A percentile compares a stretch with the other conserved stretches of the same genome.
Conservation (phyloP, 2,797 vertebrate genomes). For the Oceanodroma leucorhoa region DNA sequence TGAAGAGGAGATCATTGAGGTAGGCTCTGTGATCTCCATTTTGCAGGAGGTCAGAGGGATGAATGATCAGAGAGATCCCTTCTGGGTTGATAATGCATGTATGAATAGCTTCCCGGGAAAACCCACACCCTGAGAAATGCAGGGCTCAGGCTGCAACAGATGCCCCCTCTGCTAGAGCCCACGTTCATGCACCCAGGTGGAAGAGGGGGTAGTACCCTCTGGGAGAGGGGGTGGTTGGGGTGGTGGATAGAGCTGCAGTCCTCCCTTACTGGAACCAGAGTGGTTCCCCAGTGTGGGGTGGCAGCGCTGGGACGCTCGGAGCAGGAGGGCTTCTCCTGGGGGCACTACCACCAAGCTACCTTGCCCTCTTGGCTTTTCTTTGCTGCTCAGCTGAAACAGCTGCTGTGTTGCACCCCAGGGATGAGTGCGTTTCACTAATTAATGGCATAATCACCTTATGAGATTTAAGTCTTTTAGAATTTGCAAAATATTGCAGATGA, state of each 20-base stretch:
- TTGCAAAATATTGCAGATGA: neutral
- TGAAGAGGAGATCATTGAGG: neutral
- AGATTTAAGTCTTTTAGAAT: neutral
- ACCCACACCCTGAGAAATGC: neutral
- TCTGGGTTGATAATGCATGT: neutral
- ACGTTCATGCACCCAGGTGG: neutral
- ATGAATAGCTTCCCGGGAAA: neutral
- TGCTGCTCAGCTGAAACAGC: neutral
- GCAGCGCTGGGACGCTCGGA: rapidly evolving
- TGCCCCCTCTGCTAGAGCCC: neutral
- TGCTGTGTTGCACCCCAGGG: neutral
- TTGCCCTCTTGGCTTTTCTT: neutral
- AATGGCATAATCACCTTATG: neutral
- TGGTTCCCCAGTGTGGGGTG: rapidly evolving
- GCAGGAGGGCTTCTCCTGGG: neutral
- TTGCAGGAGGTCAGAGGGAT: neutral
- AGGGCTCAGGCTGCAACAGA: neutral
- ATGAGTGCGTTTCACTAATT: neutral
- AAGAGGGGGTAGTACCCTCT: neutral
- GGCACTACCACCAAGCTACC: neutral
- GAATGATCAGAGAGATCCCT: neutral
- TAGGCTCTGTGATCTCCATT: neutral
- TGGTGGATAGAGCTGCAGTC: neutral
- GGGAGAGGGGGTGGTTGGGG: neutral
- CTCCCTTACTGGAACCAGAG: neutral